Base-by-base conservation (phyloP, 2,888 invertebrate genomes). In the Drepanosiphum platanoidis region DNA sequence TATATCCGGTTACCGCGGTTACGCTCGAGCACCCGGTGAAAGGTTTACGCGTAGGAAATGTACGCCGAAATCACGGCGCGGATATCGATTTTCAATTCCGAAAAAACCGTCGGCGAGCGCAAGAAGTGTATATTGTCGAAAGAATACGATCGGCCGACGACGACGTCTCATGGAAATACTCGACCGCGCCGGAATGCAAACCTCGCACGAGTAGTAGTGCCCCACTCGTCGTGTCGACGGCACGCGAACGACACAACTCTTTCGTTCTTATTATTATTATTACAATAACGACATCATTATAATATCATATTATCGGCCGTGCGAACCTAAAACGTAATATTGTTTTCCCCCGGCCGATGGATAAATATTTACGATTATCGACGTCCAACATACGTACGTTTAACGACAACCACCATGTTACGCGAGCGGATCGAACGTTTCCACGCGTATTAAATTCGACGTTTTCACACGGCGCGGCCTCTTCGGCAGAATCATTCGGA, bases 1-100 rank as follows among this genome's bases (percentile, higher is more conserved):
- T 58, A 27, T 39, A 42, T 39, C 39, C 71, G 71, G 42, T 71
- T 71, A 27, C 39, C 39, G 71, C 71, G 71, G 71, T 27, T 42
- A 42, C 71, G 71, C 39, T 1, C 11, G 27, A 3, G 39, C 27
- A 30, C 71, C n/a, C n/a, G 39, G 39, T 71, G 71, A 71, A 39
- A 71, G 71, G 39, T 71, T 4, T 64, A 64, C 30, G 0, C n/a
- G 5, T n/a, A n/a, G n/a, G n/a, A 64, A 11, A 0, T 27, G 13
- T 18, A 18, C 32, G 34, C 34, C 32, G 15, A 2, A 32, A 18
- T 3, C 13, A 66, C 66, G n/a, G n/a, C n/a, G 15, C 4, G 15
- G 34, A 66, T 18, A 34, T 15, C 52, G 52, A 52, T 52, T 52
- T 52, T 18, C n/a, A n/a, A n/a, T n/a, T 9, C 52, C 52, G 52